Evolutionary conservation across 2,888 invertebrate genomes (phyloP), one percentile per base, ranked within the genome.

Genomic region (Calameuta pallipes): DNA sequence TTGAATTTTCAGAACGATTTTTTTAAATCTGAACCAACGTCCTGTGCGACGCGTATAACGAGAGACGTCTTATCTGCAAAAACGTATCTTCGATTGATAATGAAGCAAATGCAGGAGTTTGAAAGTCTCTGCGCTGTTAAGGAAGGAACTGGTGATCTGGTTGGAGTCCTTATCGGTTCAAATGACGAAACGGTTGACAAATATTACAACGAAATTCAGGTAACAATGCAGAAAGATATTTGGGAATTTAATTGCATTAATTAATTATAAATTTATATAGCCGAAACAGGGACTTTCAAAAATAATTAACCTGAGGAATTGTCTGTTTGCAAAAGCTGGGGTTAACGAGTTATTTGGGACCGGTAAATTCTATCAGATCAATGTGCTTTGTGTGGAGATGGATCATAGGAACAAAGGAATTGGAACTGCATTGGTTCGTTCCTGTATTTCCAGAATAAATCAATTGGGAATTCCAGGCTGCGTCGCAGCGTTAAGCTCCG

Each of bases 101-200:
- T 80, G 3, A 73, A 76, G 0, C 76, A 78, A 34, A 75, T 87
- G 74, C 37, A 76, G 0, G 73, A 81, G 4, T 68, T 68, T 70
- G 75, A 80, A 3, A 85, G 88, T 73, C 80, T 85, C 37, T 85
- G 84, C n/a, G 87, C 85, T 0, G 3, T 88, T 71, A 76, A 79
- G 69, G 88, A 88, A 76, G 87, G 86, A 11, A 85, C 80, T 31
- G 79, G 83, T 4, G 75, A 82, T 9, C 75, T 88, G 3, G 82
- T 85, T 0, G 88, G 86, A 4, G 79, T 87, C 0, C 81, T 81
- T 0, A n/a, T 87, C 12, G 80, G 82, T 23, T 82, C 85, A 15
- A 23, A 76, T 1, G 71, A 75, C 41, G 73, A 35, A 12, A 79
- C 75, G 33, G 78, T 76, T 34, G 76, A 81, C 36, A n/a, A 80